Conservation (phyloP, 2,888 invertebrate species). For the Spisula solida region DNA sequence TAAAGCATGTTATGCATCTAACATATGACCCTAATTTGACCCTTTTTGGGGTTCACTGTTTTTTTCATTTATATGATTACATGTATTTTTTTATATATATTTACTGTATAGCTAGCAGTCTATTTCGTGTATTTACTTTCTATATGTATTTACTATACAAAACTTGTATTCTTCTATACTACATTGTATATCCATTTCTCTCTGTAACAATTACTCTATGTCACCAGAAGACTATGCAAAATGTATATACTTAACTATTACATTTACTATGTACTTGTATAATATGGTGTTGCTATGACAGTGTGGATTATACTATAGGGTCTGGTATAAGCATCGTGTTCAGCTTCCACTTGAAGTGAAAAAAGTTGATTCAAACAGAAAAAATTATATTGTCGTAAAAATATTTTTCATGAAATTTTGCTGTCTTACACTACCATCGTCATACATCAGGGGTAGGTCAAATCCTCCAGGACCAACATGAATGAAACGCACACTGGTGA, state of each 20-base stretch:
- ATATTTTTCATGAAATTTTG: no score
- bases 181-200: not conserved
- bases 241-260: not conserved
- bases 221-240: not conserved
- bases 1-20: not conserved
- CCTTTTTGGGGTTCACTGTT: not conserved
- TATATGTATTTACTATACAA: not conserved
- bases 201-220: not conserved
- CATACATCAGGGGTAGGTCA: no score
- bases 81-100: conserved; percentile 4
- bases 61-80: not conserved
- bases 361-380: no score
- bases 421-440: no score
- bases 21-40: not conserved
- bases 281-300: not conserved
- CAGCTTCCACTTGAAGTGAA: no score
- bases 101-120: not conserved
- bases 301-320: no score
- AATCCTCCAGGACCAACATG: no score
- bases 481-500: no score
- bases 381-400: no score
- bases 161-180: not conserved
- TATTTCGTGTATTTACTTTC: not conserved
- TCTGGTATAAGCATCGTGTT: no score
- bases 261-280: not conserved